phyloP scores from a whole-genome alignment of 2,888 invertebrate species.

The Elysia crispata region DNA sequence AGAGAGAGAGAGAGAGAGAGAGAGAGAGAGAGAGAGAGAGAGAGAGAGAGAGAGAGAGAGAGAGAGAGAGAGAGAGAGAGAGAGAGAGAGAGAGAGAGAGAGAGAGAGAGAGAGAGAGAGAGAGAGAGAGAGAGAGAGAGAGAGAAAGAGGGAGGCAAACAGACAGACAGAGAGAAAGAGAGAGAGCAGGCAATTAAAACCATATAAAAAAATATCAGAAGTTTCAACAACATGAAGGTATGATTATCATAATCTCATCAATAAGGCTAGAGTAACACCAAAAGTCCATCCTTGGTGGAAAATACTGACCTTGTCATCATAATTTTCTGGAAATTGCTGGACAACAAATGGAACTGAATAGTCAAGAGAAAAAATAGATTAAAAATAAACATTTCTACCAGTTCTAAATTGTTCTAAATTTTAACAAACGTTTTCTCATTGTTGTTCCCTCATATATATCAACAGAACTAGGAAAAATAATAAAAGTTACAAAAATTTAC shows the following conservation, averaged over 20 bases:
- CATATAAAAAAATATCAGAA: too few species aligned
- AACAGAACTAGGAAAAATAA: too few species aligned
- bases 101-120: constrained; percentile 12
- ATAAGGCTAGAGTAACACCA: not conserved
- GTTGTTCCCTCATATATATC: too few species aligned
- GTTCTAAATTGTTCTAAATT: not conserved
- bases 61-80: not conserved
- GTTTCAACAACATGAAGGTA: not conserved
- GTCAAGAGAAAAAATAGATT: constrained; percentile 40
- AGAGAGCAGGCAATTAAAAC: not conserved
- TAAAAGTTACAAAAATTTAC: too few species aligned
- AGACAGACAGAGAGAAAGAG: too few species aligned
- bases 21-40: not conserved
- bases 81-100: constrained; percentile 31
- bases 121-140: too few species aligned
- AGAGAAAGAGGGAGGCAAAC: too few species aligned
- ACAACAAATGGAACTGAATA: constrained; percentile 82
- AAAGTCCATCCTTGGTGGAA: not conserved
- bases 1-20: not conserved
- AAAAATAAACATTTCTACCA: not conserved
- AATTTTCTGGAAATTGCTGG: constrained; percentile 90
- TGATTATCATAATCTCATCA: constrained; percentile 3
- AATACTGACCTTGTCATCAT: constrained; percentile 83
- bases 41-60: too few species aligned
- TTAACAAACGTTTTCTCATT: not conserved